These are phyloP conservation scores for Empis stercorea DNA, from an alignment of 2,888 invertebrate genomes.

Conservation along the genomic window DNA sequence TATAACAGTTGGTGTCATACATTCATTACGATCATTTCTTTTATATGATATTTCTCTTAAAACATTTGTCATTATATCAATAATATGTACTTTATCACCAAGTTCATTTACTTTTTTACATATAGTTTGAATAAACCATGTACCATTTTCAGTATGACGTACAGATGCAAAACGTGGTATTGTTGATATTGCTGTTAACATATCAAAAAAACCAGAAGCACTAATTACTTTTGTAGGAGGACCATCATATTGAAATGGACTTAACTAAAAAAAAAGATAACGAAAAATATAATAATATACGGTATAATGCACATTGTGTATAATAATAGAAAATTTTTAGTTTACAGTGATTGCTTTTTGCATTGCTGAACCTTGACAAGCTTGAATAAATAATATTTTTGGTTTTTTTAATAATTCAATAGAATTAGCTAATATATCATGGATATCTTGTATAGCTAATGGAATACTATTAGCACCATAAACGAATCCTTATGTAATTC, in stretches of 20 bases:
- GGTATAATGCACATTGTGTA: slow-evolving; percentile 3
- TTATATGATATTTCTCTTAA: slow-evolving; percentile 19
- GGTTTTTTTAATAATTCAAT: slow-evolving; percentile 37
- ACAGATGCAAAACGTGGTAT: slow-evolving; percentile 28
- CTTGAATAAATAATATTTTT: slow-evolving; percentile 44
- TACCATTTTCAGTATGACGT: slow-evolving; percentile 25
- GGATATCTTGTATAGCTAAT: slow-evolving; percentile 35
- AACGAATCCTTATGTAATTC: slow-evolving; percentile 31
- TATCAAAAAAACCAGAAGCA: slow-evolving; percentile 18
- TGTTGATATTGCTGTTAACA: slow-evolving; percentile 30
- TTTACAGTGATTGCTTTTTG: slow-evolving; percentile 8
- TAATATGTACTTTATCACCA: slow-evolving; percentile 23
- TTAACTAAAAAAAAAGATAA: no score
- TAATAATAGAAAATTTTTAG: background rate
- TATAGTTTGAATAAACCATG: slow-evolving; percentile 33
- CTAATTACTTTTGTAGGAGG: background rate
- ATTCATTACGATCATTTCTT: slow-evolving; percentile 20
- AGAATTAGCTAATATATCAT: slow-evolving; percentile 34
- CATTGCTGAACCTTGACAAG: slow-evolving; percentile 39
- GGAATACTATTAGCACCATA: slow-evolving; percentile 40
- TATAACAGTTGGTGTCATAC: slow-evolving; percentile 23
- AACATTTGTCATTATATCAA: slow-evolving; percentile 25
- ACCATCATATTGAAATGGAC: no score
- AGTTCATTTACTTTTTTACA: slow-evolving; percentile 22
- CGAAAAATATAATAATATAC: background rate